Base-by-base conservation (phyloP, 2,888 invertebrate genomes). In the Iselma pallidipennis region DNA sequence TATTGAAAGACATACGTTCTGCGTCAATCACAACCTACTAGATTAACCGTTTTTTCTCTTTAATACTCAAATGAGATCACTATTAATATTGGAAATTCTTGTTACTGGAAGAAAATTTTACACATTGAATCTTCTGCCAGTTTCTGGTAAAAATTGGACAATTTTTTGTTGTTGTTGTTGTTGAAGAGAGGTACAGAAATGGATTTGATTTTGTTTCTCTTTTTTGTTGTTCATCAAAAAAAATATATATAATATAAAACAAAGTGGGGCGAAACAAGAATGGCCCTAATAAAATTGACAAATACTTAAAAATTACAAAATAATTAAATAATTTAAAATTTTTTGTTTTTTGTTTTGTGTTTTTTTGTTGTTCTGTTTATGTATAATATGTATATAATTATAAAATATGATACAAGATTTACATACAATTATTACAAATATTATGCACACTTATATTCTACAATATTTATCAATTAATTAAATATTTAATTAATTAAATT, bases 371-470 rank as follows among this genome's bases (percentile, higher is more conserved):
- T 16, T 1, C 6, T 37, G 16, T 16, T 19, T 37, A 16, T 37
- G 16, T 37, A 37, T 37, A 19, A 37, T 37, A 37, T 37, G 37
- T 37, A 37, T 37, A 37, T 37, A 37, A 37, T 59, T 63, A 78
- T 80, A 79, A 80, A 80, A 80, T 81, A 77, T 76, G 67, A 71
- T 80, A 81, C 79, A 81, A 75, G 76, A 79, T 79, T 78, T 78
- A 79, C 78, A 79, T 77, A 75, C 70, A 74, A 74, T 72, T 16
- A 68, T 70, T 75, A 74, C 74, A 37, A 37, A 74, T 76, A n/a
- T n/a, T n/a, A 73, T 77, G 74, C 77, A 77, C 74, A 74, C 77
- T 75, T 77, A 77, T 37, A 37, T 63, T 65, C 66, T 63, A 65
- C 66, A 68, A 61, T 56, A 59, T 65, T 58, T 65, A 55, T 58